These are phyloP conservation scores for Andrena camellia DNA, from an alignment of 2,888 invertebrate genomes.

Conservation along the genomic window DNA sequence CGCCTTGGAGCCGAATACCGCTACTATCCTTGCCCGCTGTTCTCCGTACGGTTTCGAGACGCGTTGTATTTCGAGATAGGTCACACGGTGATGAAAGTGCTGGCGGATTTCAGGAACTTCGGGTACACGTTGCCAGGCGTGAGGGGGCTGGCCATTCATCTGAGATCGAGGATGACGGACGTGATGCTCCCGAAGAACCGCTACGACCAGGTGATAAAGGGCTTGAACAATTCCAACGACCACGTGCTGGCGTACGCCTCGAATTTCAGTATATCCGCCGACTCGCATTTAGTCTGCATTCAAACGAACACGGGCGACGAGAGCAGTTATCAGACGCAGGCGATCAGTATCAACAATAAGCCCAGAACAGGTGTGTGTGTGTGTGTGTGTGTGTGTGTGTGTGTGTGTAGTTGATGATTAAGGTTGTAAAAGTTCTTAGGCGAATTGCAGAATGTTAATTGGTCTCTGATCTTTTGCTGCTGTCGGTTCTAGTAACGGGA, in stretches of 20 bases:
- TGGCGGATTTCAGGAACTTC: conserved; percentile 94
- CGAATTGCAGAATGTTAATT: neutral
- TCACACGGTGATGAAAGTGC: conserved; percentile 94
- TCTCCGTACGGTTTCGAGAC: conserved; percentile 91
- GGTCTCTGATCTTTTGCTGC: neutral
- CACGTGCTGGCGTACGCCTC: conserved; percentile 94
- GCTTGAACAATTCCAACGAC: conserved; percentile 92
- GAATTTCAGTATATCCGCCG: conserved; percentile 92
- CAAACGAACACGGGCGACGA: conserved; percentile 89
- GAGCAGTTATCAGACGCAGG: conserved; percentile 93
- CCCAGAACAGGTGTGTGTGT: conserved; percentile 91
- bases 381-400: too few relatives aligned
- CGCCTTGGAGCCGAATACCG: conserved; percentile 94
- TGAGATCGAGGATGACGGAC: conserved; percentile 93
- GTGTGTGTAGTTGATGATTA: conserved; percentile 76
- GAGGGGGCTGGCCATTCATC: conserved; percentile 91
- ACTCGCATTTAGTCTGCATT: conserved; percentile 95
- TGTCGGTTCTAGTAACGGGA: conserved; percentile 90
- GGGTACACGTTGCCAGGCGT: conserved; percentile 92
- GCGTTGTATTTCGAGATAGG: conserved; percentile 94
- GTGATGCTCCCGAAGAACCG: conserved; percentile 92
- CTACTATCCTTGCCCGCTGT: conserved; percentile 94
- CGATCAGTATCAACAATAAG: conserved; percentile 94
- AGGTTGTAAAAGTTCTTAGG: neutral
- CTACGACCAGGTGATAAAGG: conserved; percentile 91